phyloP scores from a whole-genome alignment of 2,113 vertebrate species.

The Myotis lucifugus region DNA sequence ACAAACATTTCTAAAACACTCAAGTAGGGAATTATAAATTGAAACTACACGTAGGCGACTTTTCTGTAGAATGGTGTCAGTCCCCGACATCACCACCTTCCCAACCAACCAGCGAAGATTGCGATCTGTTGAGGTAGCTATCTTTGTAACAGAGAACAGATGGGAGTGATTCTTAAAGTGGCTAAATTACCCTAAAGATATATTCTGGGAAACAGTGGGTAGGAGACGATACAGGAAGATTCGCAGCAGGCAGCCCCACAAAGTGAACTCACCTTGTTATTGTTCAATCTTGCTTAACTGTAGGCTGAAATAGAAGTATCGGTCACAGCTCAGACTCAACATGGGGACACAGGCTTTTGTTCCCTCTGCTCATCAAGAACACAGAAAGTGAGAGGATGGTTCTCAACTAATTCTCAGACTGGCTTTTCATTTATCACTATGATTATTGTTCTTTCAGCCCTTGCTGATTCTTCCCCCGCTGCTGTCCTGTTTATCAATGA shows the following conservation, averaged over 20 bases:
- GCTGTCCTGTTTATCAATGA: neutral
- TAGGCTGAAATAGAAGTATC: neutral
- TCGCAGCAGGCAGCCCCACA: neutral
- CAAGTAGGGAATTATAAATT: neutral
- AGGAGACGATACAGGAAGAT: neutral
- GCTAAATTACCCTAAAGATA: constrained; percentile 65
- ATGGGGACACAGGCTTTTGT: neutral
- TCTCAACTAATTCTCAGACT: neutral
- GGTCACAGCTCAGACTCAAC: neutral
- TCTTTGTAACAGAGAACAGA: constrained; percentile 71
- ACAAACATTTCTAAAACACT: constrained; percentile 46
- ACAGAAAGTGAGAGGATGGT: neutral
- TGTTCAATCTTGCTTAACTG: neutral
- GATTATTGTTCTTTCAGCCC: neutral
- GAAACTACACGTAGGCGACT: neutral
- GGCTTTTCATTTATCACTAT: neutral
- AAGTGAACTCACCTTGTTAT: constrained; percentile 2
- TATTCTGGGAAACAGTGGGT: constrained; percentile 61
- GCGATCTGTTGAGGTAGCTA: constrained; percentile 26
- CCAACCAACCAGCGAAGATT: neutral
- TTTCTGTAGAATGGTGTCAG: neutral
- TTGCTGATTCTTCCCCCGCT: neutral
- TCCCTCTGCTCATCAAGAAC: neutral
- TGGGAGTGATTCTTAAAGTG: constrained; percentile 62
- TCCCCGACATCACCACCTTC: neutral